phyloP scores from a whole-genome alignment of 2,797 vertebrate genomes.

The Acrossocheilus wenchowensis region DNA sequence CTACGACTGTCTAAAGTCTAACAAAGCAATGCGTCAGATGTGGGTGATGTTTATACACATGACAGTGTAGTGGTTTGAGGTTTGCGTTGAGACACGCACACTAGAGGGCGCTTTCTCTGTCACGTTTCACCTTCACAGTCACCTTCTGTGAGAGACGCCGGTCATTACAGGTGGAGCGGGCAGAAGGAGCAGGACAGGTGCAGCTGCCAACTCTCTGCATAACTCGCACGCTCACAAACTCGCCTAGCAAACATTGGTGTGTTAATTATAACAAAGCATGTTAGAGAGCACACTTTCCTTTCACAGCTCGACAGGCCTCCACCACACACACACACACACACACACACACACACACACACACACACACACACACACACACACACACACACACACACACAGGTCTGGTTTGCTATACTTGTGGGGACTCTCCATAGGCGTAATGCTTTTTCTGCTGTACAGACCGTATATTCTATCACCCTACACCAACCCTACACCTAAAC shows the following conservation, averaged over 20 bases:
- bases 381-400: background rate
- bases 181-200: background rate
- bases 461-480: too few species aligned
- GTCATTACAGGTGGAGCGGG: constrained; percentile 36
- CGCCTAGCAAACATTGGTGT: constrained; percentile 6
- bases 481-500: too few species aligned
- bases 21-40: background rate
- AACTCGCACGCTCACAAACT: background rate
- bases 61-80: background rate
- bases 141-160: constrained; percentile 17
- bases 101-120: constrained; percentile 40
- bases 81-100: constrained; percentile 1
- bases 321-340: background rate
- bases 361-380: background rate
- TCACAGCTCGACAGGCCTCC: constrained; percentile 24
- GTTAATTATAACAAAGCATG: constrained; percentile 36
- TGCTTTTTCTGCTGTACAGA: too few species aligned
- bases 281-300: constrained; percentile 15
- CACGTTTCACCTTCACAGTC: constrained; percentile 53
- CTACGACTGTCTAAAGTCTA: background rate
- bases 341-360: background rate
- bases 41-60: background rate
- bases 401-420: too few species aligned
- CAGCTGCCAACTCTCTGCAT: background rate
- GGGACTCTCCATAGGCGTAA: too few species aligned